Conservation (phyloP, 2,113 vertebrate genomes). For the Forbesichthys agassizii region DNA sequence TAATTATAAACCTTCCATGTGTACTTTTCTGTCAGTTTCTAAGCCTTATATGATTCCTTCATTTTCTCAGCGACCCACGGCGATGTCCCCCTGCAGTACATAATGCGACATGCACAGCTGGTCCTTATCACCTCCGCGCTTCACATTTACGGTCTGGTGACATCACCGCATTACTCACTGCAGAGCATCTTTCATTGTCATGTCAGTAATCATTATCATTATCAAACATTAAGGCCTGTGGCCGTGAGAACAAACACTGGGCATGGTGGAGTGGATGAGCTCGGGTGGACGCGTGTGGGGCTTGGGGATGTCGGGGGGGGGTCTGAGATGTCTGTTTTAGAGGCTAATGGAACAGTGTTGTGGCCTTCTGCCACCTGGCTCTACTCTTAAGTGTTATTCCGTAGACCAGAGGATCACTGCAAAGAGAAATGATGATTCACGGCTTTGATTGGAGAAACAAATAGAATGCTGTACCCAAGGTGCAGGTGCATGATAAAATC, state of each 20-base stretch:
- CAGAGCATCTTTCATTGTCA: conserved; percentile 58
- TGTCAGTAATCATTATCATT: conserved; percentile 70
- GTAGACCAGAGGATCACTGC: too few species aligned
- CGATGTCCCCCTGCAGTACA: background rate
- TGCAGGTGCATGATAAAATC: background rate
- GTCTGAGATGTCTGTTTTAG: conserved; percentile 2
- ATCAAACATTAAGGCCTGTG: conserved; percentile 41
- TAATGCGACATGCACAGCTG: conserved; percentile 50
- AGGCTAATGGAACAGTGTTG: conserved; percentile 9
- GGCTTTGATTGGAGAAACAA: too few species aligned
- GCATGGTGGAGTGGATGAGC: background rate
- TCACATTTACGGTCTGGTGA: conserved; percentile 62
- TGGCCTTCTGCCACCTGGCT: background rate
- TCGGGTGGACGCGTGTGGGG: background rate
- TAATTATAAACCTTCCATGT: too few species aligned
- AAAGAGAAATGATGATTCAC: too few species aligned
- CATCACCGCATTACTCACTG: conserved; percentile 65
- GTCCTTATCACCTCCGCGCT: conserved; percentile 27
- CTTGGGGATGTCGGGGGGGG: conserved; percentile 1
- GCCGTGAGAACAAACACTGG: conserved; percentile 16
- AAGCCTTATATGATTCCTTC: too few species aligned
- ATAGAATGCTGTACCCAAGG: background rate
- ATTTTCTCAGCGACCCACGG: background rate
- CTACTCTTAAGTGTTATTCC: background rate
- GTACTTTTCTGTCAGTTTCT: too few species aligned